Percentiles rank a stretch among this genome's conserved stretches.
These are phyloP conservation scores for Andinoacara biseriatus DNA, from an alignment of 2,113 vertebrate species.

Conservation along the genomic window DNA sequence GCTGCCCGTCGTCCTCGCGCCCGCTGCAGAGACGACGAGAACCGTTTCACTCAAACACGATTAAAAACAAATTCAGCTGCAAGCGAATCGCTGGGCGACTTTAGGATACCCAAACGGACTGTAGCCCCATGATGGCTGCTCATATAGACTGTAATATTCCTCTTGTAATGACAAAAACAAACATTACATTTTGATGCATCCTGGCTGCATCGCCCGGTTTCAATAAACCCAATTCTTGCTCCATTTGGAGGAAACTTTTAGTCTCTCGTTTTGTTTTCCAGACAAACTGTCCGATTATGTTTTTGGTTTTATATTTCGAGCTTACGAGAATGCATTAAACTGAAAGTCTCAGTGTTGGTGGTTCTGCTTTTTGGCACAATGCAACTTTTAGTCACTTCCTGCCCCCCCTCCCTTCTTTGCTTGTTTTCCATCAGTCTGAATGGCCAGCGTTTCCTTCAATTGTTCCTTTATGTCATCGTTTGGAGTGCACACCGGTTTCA, in stretches of 20 bases:
- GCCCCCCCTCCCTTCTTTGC: no score
- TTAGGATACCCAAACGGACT: no score
- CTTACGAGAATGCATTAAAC: neutral
- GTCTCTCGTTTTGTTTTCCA: neutral
- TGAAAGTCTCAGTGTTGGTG: neutral
- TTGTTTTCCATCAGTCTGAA: neutral
- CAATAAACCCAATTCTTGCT: no score
- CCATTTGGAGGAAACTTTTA: neutral
- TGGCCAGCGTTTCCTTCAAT: neutral
- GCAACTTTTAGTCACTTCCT: no score
- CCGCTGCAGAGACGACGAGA: neutral
- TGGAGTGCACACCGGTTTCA: accelerated
- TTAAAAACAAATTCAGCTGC: no score
- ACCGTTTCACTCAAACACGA: neutral
- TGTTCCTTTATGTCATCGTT: neutral
- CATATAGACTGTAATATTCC: neutral
- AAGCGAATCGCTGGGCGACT: no score
- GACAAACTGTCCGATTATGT: neutral
- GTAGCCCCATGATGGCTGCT: neutral
- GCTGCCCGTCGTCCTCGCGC: neutral
- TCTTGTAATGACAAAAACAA: neutral
- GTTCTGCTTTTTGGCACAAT: no score
- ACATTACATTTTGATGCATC: no score
- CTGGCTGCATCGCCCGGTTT: no score
- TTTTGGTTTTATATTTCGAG: neutral